These are phyloP conservation scores for Cherax destructor DNA, from an alignment of 1,140 invertebrate genomes.

Conservation along the genomic window DNA sequence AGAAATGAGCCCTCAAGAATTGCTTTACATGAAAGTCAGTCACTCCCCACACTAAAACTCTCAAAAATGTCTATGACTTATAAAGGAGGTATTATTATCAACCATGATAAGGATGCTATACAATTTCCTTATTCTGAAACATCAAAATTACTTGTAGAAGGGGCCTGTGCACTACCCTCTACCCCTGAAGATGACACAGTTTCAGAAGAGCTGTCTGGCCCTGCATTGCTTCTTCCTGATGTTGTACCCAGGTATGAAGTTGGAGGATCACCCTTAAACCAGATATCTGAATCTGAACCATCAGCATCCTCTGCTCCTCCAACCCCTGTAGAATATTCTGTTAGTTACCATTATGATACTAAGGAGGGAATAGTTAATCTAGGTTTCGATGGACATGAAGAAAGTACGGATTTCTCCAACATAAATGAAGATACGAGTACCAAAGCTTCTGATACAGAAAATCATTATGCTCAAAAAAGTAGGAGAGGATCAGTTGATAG, in stretches of 20 bases:
- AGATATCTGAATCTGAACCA: conserved; percentile 23
- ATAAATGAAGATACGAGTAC: conserved; percentile 22
- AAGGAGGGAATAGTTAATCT: conserved; percentile 67
- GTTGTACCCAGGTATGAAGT: conserved; percentile 53
- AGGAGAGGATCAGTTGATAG: conserved; percentile 47
- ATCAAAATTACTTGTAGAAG: conserved; percentile 32
- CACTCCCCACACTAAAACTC: conserved; percentile 68
- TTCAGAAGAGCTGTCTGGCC: conserved; percentile 1
- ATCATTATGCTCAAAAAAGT: background rate
- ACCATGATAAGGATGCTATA: conserved; percentile 57
- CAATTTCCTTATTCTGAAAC: conserved; percentile 18
- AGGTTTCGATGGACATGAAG: conserved; percentile 70
- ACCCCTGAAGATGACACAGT: conserved; percentile 38
- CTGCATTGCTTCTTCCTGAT: conserved; percentile 48
- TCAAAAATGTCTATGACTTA: conserved; percentile 67
- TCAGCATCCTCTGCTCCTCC: background rate
- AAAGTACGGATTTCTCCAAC: conserved; percentile 66
- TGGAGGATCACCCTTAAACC: background rate
- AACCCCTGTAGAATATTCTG: background rate
- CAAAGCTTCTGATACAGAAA: conserved; percentile 8
- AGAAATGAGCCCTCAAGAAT: conserved; percentile 21
- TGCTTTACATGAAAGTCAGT: conserved; percentile 65
- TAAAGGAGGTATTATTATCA: conserved; percentile 58
- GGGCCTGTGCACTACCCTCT: conserved; percentile 54
- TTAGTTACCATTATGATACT: conserved; percentile 25